Conservation (phyloP, 2,888 invertebrate species). For the Chalcis sispes region DNA sequence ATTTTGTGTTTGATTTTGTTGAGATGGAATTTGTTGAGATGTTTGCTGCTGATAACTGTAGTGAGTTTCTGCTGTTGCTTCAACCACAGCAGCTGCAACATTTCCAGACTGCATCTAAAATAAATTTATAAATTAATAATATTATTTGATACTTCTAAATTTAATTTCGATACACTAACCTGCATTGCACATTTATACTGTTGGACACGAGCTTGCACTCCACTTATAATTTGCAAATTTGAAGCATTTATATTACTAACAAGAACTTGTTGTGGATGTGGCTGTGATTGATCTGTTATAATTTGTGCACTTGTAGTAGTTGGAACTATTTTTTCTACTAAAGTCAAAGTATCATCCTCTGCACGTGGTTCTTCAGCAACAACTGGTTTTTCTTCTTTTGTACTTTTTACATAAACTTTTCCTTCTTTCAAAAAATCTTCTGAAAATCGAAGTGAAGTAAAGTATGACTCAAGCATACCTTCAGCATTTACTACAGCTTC, state of each 20-base stretch:
- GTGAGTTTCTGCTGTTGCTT: conserved; percentile 74
- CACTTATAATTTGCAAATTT: conserved; percentile 76
- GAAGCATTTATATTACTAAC: conserved; percentile 73
- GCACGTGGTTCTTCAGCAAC: conserved; percentile 61
- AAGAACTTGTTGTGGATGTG: conserved; percentile 71
- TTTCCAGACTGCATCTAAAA: conserved; percentile 73
- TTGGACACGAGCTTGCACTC: conserved; percentile 74
- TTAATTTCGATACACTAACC: conserved; percentile 64
- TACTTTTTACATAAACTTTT: conserved; percentile 77
- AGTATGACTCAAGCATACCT: conserved; percentile 82
- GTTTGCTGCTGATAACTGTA: conserved; percentile 74
- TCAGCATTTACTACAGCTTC: conserved; percentile 82
- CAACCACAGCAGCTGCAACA: conserved; percentile 74
- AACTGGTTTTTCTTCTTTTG: conserved; percentile 64
- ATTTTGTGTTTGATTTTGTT: conserved; percentile 71
- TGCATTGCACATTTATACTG: conserved; percentile 77
- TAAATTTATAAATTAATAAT: conserved; percentile 27
- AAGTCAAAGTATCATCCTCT: conserved; percentile 67
- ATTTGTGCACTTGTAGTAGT: conserved; percentile 59
- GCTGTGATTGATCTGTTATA: conserved; percentile 60
- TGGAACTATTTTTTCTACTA: conserved; percentile 62
- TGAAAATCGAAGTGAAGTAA: conserved; percentile 80
- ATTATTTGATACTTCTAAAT: background rate
- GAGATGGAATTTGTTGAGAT: conserved; percentile 70
- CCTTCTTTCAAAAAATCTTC: conserved; percentile 81